A percentile compares a stretch with the other conserved stretches of the same genome.
Conservation (phyloP, 2,797 vertebrate genomes). For the Crocidura indochinensis region DNA sequence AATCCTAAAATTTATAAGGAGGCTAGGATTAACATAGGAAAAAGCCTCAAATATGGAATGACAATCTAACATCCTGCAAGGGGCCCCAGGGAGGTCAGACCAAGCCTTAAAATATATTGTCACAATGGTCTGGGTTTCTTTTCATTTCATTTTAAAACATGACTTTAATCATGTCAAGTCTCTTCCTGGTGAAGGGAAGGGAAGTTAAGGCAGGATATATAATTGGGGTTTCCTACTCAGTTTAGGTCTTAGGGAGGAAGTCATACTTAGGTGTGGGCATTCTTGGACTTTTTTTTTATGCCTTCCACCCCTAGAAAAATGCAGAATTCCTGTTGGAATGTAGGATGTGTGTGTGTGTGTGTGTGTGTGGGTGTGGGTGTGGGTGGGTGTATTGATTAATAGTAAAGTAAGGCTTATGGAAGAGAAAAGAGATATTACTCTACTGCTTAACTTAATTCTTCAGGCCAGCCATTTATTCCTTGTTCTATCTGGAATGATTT, state of each 20-base stretch:
- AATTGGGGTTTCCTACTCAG: background rate
- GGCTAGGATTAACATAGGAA: background rate
- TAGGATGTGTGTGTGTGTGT: fast-evolving
- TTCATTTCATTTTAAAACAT: background rate
- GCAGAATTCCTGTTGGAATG: background rate
- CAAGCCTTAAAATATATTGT: background rate
- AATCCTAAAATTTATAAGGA: background rate
- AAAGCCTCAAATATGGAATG: background rate
- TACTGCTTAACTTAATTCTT: background rate
- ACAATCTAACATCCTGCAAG: background rate
- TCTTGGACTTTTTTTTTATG: slow-evolving; percentile 13
- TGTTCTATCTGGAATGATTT: background rate
- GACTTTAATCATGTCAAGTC: background rate
- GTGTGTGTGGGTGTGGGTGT: too few species aligned
- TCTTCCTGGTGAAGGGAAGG: background rate
- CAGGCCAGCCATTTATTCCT: background rate
- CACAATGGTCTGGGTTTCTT: background rate
- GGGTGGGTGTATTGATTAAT: too few species aligned
- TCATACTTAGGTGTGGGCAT: background rate
- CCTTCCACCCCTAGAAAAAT: background rate
- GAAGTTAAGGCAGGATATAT: background rate
- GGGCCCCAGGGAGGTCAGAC: background rate
- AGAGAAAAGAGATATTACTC: background rate
- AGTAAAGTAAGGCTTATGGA: background rate
- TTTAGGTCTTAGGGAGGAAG: background rate